phyloP scores from a whole-genome alignment of 2,113 vertebrate species.

The Typhlomys cinereus region DNA sequence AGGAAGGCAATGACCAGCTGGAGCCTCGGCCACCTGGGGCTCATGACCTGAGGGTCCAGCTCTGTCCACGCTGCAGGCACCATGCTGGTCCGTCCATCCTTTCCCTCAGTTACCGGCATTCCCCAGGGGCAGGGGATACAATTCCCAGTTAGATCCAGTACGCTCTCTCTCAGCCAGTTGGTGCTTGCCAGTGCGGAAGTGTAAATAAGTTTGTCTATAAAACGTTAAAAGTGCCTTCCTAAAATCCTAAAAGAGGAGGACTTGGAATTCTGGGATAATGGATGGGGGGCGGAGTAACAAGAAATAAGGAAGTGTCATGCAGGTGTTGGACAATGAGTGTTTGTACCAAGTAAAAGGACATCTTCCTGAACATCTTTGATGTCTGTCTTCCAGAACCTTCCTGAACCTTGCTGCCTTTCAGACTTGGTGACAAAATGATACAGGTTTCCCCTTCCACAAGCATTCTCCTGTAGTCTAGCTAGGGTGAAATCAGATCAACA shows the following conservation, averaged over 20 bases:
- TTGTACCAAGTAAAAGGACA: constrained; percentile 14
- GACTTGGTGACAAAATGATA: background rate
- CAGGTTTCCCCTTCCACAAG: background rate
- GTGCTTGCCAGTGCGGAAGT: background rate
- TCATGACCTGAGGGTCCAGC: too few relatives aligned
- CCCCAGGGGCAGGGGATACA: background rate
- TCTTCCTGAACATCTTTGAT: background rate
- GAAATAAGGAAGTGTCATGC: background rate
- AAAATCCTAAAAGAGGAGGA: background rate
- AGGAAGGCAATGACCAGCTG: background rate
- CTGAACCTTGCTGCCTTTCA: background rate
- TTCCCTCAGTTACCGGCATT: background rate
- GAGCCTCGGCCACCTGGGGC: too few relatives aligned
- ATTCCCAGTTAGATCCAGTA: background rate
- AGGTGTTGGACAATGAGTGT: background rate
- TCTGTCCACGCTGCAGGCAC: background rate
- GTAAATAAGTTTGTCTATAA: background rate
- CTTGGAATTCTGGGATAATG: background rate
- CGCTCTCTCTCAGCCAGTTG: background rate
- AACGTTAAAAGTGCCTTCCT: background rate
- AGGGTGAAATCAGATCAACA: too few relatives aligned
- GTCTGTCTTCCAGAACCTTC: background rate
- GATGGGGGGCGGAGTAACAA: background rate
- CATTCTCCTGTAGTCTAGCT: background rate
- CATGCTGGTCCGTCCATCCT: background rate